Base-by-base conservation (phyloP, 2,797 vertebrate species). In the Geotrypetes seraphini region DNA sequence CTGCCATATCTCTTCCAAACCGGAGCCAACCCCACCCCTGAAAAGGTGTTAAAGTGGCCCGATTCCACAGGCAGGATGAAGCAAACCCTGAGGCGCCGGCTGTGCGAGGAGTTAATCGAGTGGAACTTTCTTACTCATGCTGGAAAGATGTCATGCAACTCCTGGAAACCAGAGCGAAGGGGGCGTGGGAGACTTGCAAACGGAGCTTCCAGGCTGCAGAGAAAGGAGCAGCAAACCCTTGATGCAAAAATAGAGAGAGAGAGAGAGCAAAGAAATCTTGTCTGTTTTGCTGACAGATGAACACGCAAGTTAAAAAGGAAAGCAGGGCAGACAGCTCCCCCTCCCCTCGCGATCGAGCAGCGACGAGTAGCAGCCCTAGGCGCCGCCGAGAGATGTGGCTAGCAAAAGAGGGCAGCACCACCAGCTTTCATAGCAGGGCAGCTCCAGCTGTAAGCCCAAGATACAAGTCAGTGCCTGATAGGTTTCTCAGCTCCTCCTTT, bases 1-100 rank as follows among this genome's bases (percentile, higher is more conserved):
- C 66, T 12, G 73, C 75, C 77, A 75, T 75, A 36, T 44, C 41
- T 12, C 22, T 14, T 44, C 26, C 7, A 22, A 25, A 11, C 3
- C 20, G 14, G 31, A 3, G 23, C 22, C 22, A 22, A 36, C 33
- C 58, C 28, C 47, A n/a, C 1, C n/a, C 7, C 16, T 22, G n/a
- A 10, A 8, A 23, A 7, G 2, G 19, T 23, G 3, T 32, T 22
- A 3, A 25, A 14, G 38, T 30, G 27, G 43, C 20, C 38, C 37
- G 16, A 9, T 40, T 13, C 23, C 25, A 31, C 31, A 19, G 37
- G 1, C 31, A 32, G 10, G 36, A 31, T 40, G 47, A 30, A 18
- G 1, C 9, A 53, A 27, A 12, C 31, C 28, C 3, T 12, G 15
- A 26, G 19, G 19, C 35, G 11, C 25, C 18, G 19, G 46, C 30